Evolutionary conservation across 2,113 vertebrate genomes (phyloP), one percentile per base, ranked within the genome.

Genomic region (Varanus salvator): DNA sequence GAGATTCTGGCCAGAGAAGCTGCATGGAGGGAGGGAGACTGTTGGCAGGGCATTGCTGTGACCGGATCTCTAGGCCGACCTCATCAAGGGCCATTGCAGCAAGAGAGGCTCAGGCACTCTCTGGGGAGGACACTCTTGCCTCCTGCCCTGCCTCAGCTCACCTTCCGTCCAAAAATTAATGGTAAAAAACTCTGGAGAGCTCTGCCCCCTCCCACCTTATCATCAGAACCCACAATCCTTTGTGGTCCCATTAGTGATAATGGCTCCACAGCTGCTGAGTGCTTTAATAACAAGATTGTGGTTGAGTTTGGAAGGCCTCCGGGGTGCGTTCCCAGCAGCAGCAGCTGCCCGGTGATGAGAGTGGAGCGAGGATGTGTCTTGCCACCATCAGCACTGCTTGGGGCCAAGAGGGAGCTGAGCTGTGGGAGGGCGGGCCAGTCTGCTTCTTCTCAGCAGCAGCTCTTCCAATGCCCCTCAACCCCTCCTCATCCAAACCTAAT

Each of bases 261-360:
- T 91, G 80, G 75, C 50, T 83, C 48, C n/a, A 68, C 48, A 68
- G 64, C n/a, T 68, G 57, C 80, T 87, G 86, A 90, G 83, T 90
- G 88, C 88, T 71, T 90, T 80, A 85, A 90, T 80, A 85, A 85
- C 80, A 83, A 19, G 38, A 52, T 85, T 90, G 88, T 80, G 88
- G 83, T 80, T 85, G 66, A 44, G 64, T 80, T 48, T 52, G 64
- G 82, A 78, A 90, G 64, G 72, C 84, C 74, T 87, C 86, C 29
- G n/a, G 60, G 86, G 80, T 23, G 64, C 3, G 8, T 77, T 90
- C 80, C 80, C 86, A 78, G 83, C 64, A 85, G 5, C 57, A 60
- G 57, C 57, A 21, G 14, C 25, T 19, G 15, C 77, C 60, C 23
- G 21, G 9, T 80, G 48, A 90, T 66, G 80, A 54, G 15, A 78